Base-by-base conservation (phyloP, 2,797 vertebrate species). In the Gephyroberyx darwinii region DNA sequence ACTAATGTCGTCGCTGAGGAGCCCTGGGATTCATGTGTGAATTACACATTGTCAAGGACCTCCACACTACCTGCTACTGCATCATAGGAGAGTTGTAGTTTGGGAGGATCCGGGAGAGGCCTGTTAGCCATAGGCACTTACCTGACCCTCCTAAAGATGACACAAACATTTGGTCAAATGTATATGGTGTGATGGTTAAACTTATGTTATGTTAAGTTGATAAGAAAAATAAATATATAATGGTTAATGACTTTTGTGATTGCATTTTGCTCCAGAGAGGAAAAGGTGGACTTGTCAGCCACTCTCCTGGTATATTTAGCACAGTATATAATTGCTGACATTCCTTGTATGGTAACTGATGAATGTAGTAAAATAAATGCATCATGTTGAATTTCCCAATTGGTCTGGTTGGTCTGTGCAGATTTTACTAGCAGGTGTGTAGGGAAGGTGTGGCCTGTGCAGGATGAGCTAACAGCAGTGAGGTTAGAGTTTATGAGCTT, bases 311-410 rank as follows among this genome's bases (percentile, higher is more conserved):
- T 56, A 1, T 7, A 51, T 1, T 47, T n/a, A 48, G 3, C 30
- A 2, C 4, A 53, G 8, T 47, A 17, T 53, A 8, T 47, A 17
- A 62, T 37, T 20, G 8, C 10, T 70, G 26, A 17, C 22, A 52
- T 75, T 57, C 37, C 63, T 43, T 66, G 14, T 80, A 51, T 64
- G 35, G 31, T 35, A 48, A 55, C 13, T 69, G 70, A 59, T 54
- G 17, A 69, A 75, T 71, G 12, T 16, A 13, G n/a, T 52, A 50
- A 48, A 91, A 81, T 87, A 86, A 90, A 88, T 67, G 35, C 54
- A 45, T 5, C 0, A 2, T 52, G 0, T 59, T 77, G 58, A 59
- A 76, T 37, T 5, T 14, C 19, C 8, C 3, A 5, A 4, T 59
- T 51, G 48, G 51, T 72, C 65, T 50, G 4, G 33, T 56, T 48